A percentile compares a stretch with the other conserved stretches of the same genome.
phyloP scores from a whole-genome alignment of 2,888 invertebrate genomes.

The Acanthococcus lagerstroemiae region DNA sequence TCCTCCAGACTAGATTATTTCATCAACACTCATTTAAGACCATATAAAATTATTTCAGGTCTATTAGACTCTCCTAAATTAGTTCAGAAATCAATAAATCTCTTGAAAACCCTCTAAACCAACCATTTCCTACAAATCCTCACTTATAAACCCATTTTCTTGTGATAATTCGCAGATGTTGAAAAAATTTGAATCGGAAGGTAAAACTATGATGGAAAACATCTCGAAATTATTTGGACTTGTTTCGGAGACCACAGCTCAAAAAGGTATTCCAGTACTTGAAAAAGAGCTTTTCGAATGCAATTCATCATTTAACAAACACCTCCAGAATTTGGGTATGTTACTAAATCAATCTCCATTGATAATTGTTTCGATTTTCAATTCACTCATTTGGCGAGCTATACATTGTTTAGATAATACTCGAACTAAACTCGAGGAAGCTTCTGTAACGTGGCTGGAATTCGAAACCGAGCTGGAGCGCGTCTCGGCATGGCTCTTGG shows the following conservation, averaged over 20 bases:
- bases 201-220: constrained; percentile 13
- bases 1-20: too few species aligned
- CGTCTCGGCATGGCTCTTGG: constrained; percentile 76
- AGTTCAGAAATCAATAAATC: neutral
- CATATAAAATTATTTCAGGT: too few species aligned
- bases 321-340: constrained; percentile 53
- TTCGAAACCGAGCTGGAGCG: constrained; percentile 73
- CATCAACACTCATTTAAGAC: too few species aligned
- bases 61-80: too few species aligned
- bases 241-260: constrained; percentile 69
- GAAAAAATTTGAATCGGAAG: constrained; percentile 25
- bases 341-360: constrained; percentile 7
- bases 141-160: neutral
- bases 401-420: constrained; percentile 46
- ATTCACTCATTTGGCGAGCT: neutral
- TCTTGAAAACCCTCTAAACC: neutral
- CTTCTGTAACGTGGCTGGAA: constrained; percentile 71
- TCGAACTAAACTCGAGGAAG: constrained; percentile 59
- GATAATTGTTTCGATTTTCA: neutral
- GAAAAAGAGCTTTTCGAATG: constrained; percentile 62
- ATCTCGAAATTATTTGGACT: constrained; percentile 46
- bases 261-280: constrained; percentile 62
- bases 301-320: constrained; percentile 55
- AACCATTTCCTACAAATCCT: neutral
- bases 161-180: constrained; percentile 2